Base-by-base conservation (phyloP, 1,140 invertebrate species). In the Saxidomus purpurata region DNA sequence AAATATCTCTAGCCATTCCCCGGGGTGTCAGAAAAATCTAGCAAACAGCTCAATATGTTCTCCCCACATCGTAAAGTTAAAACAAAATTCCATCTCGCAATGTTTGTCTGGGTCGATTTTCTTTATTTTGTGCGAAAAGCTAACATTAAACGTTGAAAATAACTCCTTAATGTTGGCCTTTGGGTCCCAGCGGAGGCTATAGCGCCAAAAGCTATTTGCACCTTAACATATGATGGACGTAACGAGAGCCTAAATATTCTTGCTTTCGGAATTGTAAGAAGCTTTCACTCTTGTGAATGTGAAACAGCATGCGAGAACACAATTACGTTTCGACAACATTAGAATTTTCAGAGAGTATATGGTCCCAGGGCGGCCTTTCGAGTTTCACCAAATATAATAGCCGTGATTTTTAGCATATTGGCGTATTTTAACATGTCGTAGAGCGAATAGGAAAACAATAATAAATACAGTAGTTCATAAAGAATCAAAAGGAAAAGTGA, bases 71-170 rank as follows among this genome's bases (percentile, higher is more conserved):
- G 19, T 79, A 79, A 79, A 79, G 49, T 79, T 79, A 79, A 79
- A 79, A 79, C 40, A 79, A 79, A 79, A 79, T 38, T 38, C 76
- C 47, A 79, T 79, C 43, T 79, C 25, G 76, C 17, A 49, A 79
- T 79, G 76, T 79, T 79, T 79, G 76, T 79, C 76, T 79, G 76
- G 76, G 47, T 25, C 71, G 63, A 47, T 80, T 47, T 80, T 80
- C 86, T 88, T 88, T 88, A 88, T 88, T 88, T 88, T 88, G 86
- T 88, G 86, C 86, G 86, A 88, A 88, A 80, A 88, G 86, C 86
- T 81, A 88, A 88, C 86, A 88, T 88, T 79, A 88, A 88, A 88
- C 77, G 74, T 88, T 67, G 76, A 67, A 88, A 69, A 71, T 88
- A 88, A 63, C 86, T 71, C 76, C 86, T 88, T 88, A 71, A 88